A percentile compares a stretch with the other conserved stretches of the same genome.
Conservation (phyloP, 37 sponge, comb jelly and placozoan genomes). For the Hexactinellida sp. region DNA sequence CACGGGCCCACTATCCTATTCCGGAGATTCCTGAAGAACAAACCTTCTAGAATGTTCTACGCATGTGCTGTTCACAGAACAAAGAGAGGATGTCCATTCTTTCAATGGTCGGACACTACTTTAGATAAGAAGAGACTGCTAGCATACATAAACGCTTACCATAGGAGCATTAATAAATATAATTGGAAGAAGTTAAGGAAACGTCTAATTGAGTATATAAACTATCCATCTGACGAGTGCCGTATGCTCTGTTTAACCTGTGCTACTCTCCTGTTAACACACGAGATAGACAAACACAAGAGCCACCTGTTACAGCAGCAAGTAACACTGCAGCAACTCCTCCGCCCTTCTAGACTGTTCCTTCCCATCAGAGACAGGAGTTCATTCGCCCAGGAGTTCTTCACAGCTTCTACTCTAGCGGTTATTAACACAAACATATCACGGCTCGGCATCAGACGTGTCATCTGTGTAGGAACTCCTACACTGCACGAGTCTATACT, state of each 20-base stretch:
- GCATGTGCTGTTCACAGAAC: constrained; percentile 77
- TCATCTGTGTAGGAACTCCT: constrained; percentile 72
- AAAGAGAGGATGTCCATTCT: constrained; percentile 67
- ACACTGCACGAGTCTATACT: constrained; percentile 52
- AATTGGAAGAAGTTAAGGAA: background rate
- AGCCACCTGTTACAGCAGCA: background rate
- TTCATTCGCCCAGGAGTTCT: constrained; percentile 52
- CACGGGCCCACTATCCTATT: constrained; percentile 79
- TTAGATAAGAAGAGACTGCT: background rate
- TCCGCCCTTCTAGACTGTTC: background rate
- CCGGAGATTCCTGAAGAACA: constrained; percentile 38
- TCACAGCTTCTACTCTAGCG: constrained; percentile 25
- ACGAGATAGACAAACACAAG: background rate
- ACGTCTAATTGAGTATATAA: background rate
- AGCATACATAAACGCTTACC: background rate
- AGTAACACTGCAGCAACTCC: background rate
- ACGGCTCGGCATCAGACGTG: constrained; percentile 27
- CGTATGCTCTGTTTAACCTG: background rate
- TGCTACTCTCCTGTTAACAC: background rate
- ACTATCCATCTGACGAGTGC: background rate
- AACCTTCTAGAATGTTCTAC: constrained; percentile 52
- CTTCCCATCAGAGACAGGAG: background rate
- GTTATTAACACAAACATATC: constrained; percentile 38
- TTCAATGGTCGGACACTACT: constrained; percentile 61
- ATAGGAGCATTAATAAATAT: background rate